Evolutionary conservation across 2,797 vertebrate species (phyloP), one percentile per base, ranked within the genome.

Genomic region (Enteromius anoplus): DNA sequence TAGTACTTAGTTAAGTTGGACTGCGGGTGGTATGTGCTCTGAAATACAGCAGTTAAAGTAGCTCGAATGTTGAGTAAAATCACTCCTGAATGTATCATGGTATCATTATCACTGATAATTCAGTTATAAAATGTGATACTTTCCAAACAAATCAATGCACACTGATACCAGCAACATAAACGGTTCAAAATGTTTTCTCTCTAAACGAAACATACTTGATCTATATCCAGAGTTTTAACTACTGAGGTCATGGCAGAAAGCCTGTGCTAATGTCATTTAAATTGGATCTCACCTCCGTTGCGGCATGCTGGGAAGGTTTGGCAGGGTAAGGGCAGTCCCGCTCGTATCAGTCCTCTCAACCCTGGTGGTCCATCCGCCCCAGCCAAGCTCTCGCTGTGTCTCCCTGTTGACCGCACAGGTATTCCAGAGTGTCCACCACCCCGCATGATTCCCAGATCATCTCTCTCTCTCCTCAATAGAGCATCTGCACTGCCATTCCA

Each of bases 231-330:
- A 72, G 21, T 37, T 64, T 49, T 23, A 64, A 71, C 68, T 40
- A 68, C 77, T 51, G 58, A 73, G 70, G 70, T 82, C 80, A 75
- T 37, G 42, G 26, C 49, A 66, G 47, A 66, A 72, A 51, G 49
- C 49, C 37, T 77, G 12, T 55, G 6, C 75, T 70, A 69, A 29
- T 64, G 26, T 78, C 0, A 37, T 26, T 77, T 69, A 0, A 78
- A 32, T 62, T 71, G 26, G 26, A 47, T 75, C 78, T 87, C 90
- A 97, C 96, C 96, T 96, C 96, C 95, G 5, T 97, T 97, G 49
- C 96, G 95, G 92, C 96, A 97, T 87, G 96, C 95, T 0, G 97
- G 97, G 84, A 98, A 97, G 14, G 97, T 96, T 91, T 97, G 97
- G 90, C 97, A 98, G 84, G 97, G 97, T 75, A 96, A 88, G 34